phyloP scores from a whole-genome alignment of 2,113 vertebrate species.

The Catharus fuscescens region DNA sequence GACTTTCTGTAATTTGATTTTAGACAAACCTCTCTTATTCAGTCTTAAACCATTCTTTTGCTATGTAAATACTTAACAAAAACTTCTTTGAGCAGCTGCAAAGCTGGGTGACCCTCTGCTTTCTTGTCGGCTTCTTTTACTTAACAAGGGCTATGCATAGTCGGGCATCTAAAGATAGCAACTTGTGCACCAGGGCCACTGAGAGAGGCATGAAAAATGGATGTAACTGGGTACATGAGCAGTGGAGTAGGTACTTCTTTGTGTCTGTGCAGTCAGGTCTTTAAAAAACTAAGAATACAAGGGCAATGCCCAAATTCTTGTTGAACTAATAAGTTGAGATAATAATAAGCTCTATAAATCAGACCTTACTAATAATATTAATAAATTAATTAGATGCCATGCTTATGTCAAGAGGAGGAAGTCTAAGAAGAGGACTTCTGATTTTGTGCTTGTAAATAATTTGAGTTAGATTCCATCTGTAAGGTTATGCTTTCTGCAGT shows the following conservation, averaged over 20 bases:
- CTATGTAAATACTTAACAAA: neutral
- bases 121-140: neutral
- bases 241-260: neutral
- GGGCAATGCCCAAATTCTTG: neutral
- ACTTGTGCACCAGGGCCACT: neutral
- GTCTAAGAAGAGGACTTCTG: neutral
- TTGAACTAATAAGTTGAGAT: neutral
- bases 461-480: neutral
- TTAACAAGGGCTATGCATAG: rapidly evolving
- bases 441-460: neutral
- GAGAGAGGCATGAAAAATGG: neutral
- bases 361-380: neutral
- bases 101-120: neutral
- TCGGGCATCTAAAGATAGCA: neutral
- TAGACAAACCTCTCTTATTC: neutral
- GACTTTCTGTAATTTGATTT: neutral
- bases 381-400: neutral
- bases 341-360: neutral
- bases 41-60: neutral
- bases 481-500: neutral
- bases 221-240: neutral
- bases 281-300: neutral
- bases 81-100: neutral
- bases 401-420: neutral
- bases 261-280: neutral